Percentiles rank a stretch among this genome's conserved stretches.
phyloP scores from a whole-genome alignment of 1,140 invertebrate species.

The Eufriesea mexicana region DNA sequence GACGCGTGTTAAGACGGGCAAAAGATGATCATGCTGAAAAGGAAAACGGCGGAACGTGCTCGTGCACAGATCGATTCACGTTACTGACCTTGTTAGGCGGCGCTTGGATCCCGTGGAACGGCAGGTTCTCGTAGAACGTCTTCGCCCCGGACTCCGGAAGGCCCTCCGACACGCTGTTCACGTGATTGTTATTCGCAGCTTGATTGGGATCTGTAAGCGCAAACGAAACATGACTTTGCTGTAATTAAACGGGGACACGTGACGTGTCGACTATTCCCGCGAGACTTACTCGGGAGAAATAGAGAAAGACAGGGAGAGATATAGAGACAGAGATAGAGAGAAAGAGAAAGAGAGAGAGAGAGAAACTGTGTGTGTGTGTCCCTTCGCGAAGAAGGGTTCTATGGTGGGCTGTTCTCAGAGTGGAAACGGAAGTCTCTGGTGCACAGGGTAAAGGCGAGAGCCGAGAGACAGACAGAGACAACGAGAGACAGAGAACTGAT shows the following conservation, averaged over 20 bases:
- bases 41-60: neutral
- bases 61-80: constrained; percentile 9
- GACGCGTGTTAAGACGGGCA: neutral
- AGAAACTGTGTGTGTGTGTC: neutral
- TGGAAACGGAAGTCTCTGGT: neutral
- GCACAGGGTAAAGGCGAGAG: constrained; percentile 2
- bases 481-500: constrained; percentile 29
- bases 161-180: constrained; percentile 80
- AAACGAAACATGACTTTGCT: constrained; percentile 55
- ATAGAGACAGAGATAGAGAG: neutral
- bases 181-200: constrained; percentile 78
- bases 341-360: neutral
- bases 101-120: constrained; percentile 95
- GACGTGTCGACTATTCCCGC: neutral
- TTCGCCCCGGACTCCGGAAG: constrained; percentile 82
- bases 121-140: constrained; percentile 95
- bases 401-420: neutral
- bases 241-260: constrained; percentile 34
- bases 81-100: constrained; percentile 93
- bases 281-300: constrained; percentile 6
- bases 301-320: neutral
- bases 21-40: constrained; percentile 18
- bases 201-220: constrained; percentile 80
- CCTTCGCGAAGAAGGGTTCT: constrained; percentile 7
- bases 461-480: constrained; percentile 23